A percentile compares a stretch with the other conserved stretches of the same genome.
Conservation (phyloP, 2,797 vertebrate species). For the Crocodylus rhombifer region DNA sequence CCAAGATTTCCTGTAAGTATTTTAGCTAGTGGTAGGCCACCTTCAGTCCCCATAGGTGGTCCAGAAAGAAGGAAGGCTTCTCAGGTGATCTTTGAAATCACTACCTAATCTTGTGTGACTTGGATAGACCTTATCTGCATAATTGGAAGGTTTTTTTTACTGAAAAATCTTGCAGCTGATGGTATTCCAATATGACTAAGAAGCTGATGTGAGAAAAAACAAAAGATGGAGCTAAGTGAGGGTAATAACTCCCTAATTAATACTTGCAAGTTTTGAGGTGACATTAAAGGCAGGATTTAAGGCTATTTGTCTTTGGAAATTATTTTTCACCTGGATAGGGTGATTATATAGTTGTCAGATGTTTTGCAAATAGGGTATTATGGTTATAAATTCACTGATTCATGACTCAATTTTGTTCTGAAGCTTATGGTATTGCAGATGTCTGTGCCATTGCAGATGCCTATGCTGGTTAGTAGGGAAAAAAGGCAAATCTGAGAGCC, state of each 20-base stretch:
- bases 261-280: not conserved
- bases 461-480: not conserved
- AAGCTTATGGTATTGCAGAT: not conserved
- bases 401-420: constrained; percentile 2
- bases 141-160: not conserved
- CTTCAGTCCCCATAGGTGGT: not conserved
- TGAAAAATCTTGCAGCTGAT: not conserved
- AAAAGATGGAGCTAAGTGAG: not conserved
- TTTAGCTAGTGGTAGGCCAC: not conserved
- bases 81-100: not conserved
- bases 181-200: not conserved
- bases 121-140: not conserved
- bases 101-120: not conserved
- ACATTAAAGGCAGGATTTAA: not conserved
- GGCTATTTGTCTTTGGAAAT: not conserved
- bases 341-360: not conserved
- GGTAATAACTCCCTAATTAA: rapidly evolving
- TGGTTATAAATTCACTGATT: not conserved
- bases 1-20: not conserved
- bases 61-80: not conserved
- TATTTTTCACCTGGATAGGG: not conserved
- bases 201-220: not conserved
- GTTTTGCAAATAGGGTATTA: not conserved
- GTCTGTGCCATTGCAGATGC: not conserved
- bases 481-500: not conserved